Evolutionary conservation across 2,888 invertebrate species (phyloP), one percentile per base, ranked within the genome.

Genomic region (Stenolophus ochropezus): DNA sequence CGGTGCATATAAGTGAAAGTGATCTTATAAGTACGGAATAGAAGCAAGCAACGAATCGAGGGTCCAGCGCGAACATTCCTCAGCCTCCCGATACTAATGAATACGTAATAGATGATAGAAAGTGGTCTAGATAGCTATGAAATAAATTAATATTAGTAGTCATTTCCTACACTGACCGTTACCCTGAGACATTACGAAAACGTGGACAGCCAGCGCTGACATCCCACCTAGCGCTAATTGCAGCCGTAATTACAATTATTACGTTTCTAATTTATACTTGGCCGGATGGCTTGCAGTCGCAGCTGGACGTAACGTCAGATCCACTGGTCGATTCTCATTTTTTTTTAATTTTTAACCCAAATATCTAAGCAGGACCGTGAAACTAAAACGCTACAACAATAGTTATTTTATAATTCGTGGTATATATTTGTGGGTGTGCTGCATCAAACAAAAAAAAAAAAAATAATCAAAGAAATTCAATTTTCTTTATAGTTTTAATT

Each of bases 91-190:
- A 80, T 71, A 82, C 81, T 82, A 83, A 83, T 84, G 84, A 85
- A 84, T 84, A 85, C 85, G 85, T 85, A 85, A 85, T 85, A 84
- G 84, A 84, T 83, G 84, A 83, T 85, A 85, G 85, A 85, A 85
- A 85, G 85, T 85, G 85, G 83, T 84, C 85, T 84, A 85, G 85
- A 85, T 85, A 83, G 81, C 82, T 81, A 77, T 76, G 83, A 84
- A 83, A 84, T 85, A 84, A 84, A 85, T 85, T 84, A 82, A 85
- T 85, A 84, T 83, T 82, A 53, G 76, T 71, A 77, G 65, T 76
- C 77, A 71, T 82, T 82, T 76, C 76, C 76, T 71, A 76, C 27
- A 76, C 18, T 79, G 73, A 73, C 73, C 73, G 27, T 73, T 73
- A 73, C 73, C 73, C 49, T 49, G 73, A 23, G 73, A 73, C 56